These are phyloP conservation scores for Siphlonurus alternatus DNA, from an alignment of 2,888 invertebrate genomes.

Conservation along the genomic window DNA sequence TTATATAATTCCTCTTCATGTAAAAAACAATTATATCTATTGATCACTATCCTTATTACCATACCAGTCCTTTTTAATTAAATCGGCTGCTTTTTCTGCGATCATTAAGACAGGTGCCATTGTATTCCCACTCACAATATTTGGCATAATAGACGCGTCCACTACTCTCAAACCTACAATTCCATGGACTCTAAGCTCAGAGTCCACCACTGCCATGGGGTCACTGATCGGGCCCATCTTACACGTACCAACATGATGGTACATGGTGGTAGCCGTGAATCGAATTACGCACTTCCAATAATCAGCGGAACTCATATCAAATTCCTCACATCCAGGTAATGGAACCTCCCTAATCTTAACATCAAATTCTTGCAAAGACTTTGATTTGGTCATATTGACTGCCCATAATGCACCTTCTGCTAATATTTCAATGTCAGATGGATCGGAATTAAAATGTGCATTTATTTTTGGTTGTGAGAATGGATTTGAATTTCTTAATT, in stretches of 20 bases:
- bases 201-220: constrained; percentile 13
- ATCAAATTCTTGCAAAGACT: constrained; percentile 13
- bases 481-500: constrained; percentile 27
- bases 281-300: constrained; percentile 22
- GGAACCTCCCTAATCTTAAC: neutral
- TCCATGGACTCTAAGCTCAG: constrained; percentile 13
- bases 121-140: constrained; percentile 13
- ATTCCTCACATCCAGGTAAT: constrained; percentile 18
- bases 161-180: constrained; percentile 11
- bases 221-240: constrained; percentile 15
- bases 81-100: constrained; percentile 31
- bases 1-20: too few species aligned
- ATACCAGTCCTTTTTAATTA: constrained; percentile 26
- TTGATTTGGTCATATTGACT: constrained; percentile 17
- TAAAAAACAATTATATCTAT: too few species aligned
- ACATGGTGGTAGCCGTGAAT: constrained; percentile 19
- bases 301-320: constrained; percentile 17
- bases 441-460: constrained; percentile 30
- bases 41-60: too few species aligned
- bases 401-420: constrained; percentile 19
- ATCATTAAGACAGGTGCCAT: constrained; percentile 24
- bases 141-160: constrained; percentile 14
- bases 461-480: constrained; percentile 28
- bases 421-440: constrained; percentile 21
- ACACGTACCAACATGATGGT: constrained; percentile 15